A percentile compares a stretch with the other conserved stretches of the same genome.
These are phyloP conservation scores for Apamea crenata DNA, from an alignment of 2,888 invertebrate species.

Conservation along the genomic window DNA sequence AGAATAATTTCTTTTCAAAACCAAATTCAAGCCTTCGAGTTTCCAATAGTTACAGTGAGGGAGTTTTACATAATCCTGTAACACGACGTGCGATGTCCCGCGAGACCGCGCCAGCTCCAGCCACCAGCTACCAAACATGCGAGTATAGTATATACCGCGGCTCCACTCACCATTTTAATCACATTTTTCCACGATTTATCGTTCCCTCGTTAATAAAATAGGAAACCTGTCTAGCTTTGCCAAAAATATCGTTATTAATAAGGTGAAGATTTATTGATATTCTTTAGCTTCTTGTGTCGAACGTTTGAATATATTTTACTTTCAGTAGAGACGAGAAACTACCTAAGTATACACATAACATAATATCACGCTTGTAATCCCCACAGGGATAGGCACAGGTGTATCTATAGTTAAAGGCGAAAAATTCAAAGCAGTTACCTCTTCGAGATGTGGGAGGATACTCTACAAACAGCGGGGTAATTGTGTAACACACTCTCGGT, in stretches of 20 bases:
- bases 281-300: neutral
- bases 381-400: neutral
- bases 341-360: neutral
- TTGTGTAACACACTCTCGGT: neutral
- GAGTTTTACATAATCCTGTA: conserved; percentile 44
- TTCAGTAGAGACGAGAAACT: neutral
- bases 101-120: conserved; percentile 17
- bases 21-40: conserved; percentile 13
- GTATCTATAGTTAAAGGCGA: neutral
- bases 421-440: neutral
- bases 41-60: conserved; percentile 26
- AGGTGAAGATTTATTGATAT: conserved; percentile 25
- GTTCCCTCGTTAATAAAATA: conserved; percentile 45
- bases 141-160: conserved; percentile 4
- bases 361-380: neutral
- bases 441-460: neutral
- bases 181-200: conserved; percentile 53
- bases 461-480: neutral
- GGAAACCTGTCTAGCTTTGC: conserved; percentile 39
- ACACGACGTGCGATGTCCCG: conserved; percentile 45
- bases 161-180: conserved; percentile 36
- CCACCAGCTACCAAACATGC: conserved; percentile 2
- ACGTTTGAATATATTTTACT: neutral
- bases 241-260: conserved; percentile 38
- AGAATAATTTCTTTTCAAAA: conserved; percentile 5